Percentiles rank a stretch among this genome's conserved stretches.
These are phyloP conservation scores for Crossocerus cetratus DNA, from an alignment of 2,888 invertebrate species.

Conservation along the genomic window DNA sequence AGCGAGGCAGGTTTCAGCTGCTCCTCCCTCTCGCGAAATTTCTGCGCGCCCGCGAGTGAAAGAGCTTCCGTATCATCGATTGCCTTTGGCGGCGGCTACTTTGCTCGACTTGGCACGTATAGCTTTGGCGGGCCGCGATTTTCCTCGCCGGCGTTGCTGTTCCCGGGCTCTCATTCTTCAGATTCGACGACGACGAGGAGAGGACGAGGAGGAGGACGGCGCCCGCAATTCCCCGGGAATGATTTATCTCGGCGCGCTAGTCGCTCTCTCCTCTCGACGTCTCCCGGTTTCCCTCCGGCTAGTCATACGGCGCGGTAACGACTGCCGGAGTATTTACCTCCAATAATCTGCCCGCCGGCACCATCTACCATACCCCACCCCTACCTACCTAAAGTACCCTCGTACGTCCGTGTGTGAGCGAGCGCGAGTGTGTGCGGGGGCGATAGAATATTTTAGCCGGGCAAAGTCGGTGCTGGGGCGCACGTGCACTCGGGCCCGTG, in stretches of 20 bases:
- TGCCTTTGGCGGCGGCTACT: neutral
- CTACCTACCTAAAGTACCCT: too few species aligned
- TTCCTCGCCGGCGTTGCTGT: neutral
- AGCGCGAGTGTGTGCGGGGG: too few species aligned
- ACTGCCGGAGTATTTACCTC: slow-evolving; percentile 32
- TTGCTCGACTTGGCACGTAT: neutral
- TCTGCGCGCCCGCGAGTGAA: too few species aligned
- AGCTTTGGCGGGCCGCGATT: neutral
- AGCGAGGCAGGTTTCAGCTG: too few species aligned
- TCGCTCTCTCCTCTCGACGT: neutral
- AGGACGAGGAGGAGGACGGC: slow-evolving; percentile 13
- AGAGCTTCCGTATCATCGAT: neutral
- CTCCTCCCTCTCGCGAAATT: too few species aligned
- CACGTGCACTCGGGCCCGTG: neutral
- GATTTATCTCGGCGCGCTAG: slow-evolving; percentile 15
- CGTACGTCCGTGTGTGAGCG: too few species aligned
- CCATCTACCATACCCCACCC: neutral
- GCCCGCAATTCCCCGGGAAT: slow-evolving; percentile 22
- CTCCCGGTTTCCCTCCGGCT: neutral
- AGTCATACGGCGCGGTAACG: slow-evolving; percentile 21
- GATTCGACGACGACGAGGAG: slow-evolving; percentile 19
- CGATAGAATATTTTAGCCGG: slow-evolving; percentile 9
- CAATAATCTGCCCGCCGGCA: slow-evolving; percentile 26
- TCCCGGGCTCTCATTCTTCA: slow-evolving; percentile 14
- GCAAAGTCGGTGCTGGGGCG: neutral